These are phyloP conservation scores for Drosophila mauritiana DNA, from an alignment of 1,140 invertebrate species.

Conservation along the genomic window DNA sequence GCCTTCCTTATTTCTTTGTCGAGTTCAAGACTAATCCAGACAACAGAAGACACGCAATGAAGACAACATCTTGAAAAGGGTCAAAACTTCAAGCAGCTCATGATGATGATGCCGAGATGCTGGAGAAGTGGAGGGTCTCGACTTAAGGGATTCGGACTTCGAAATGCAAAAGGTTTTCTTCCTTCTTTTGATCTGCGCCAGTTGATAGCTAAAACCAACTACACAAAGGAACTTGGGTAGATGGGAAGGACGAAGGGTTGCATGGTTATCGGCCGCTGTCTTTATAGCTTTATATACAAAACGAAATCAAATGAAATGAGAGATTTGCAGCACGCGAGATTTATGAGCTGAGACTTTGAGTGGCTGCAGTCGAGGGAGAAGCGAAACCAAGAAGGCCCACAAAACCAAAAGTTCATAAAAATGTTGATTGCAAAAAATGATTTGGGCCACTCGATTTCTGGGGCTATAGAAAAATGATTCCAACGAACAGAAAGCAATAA, in stretches of 20 bases:
- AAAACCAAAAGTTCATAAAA: conserved; percentile 48
- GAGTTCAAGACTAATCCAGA: conserved; percentile 39
- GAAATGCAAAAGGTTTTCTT: conserved; percentile 67
- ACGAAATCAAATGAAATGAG: conserved; percentile 65
- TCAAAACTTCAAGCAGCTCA: conserved; percentile 72
- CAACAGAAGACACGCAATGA: conserved; percentile 71
- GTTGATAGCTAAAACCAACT: conserved; percentile 54
- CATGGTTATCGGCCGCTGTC: conserved; percentile 26
- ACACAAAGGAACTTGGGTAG: conserved; percentile 21
- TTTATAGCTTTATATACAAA: conserved; percentile 66
- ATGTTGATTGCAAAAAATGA: conserved; percentile 41
- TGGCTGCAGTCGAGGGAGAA: conserved; percentile 9
- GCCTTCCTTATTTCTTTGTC: conserved; percentile 58
- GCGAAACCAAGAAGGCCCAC: conserved; percentile 6
- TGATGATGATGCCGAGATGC: conserved; percentile 22
- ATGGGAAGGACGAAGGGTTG: not conserved
- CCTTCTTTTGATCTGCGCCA: conserved; percentile 59
- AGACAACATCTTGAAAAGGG: conserved; percentile 83
- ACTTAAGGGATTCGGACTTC: conserved; percentile 44
- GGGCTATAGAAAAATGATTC: conserved; percentile 8
- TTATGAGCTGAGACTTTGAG: conserved; percentile 73
- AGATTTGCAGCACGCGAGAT: conserved; percentile 76
- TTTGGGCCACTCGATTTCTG: conserved; percentile 20
- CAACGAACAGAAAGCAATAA: conserved; percentile 4
- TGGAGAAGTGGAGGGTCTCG: conserved; percentile 17